Conservation (phyloP, 2,113 vertebrate genomes). For the Serilophus lunatus region DNA sequence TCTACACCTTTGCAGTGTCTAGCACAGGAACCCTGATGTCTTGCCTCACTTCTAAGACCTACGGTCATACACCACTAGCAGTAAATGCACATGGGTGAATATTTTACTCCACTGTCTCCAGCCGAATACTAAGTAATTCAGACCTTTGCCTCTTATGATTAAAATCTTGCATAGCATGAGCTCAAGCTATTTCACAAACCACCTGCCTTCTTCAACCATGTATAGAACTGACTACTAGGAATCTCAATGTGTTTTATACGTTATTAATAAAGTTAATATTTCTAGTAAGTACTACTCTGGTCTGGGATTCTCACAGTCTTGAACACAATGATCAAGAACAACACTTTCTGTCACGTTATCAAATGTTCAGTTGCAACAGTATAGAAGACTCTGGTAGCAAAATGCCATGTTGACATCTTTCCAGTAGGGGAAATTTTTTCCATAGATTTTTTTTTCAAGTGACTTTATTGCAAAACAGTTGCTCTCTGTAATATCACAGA, state of each 20-base stretch:
- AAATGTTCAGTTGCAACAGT: not conserved
- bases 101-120: not conserved
- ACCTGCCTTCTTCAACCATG: not conserved
- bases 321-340: not conserved
- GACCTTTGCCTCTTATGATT: not conserved
- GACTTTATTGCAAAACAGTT: constrained; percentile 52
- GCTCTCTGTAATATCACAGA: constrained; percentile 57
- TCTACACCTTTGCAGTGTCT: not conserved
- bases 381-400: not conserved
- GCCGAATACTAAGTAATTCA: not conserved
- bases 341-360: not conserved
- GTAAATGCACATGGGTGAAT: not conserved
- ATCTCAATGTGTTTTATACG: not conserved
- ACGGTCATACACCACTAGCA: not conserved
- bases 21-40: not conserved
- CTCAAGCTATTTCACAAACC: not conserved
- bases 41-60: not conserved
- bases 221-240: not conserved
- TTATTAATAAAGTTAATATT: constrained; percentile 33
- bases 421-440: not conserved
- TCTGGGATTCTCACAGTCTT: not conserved
- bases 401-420: constrained; percentile 15
- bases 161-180: not conserved
- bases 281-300: not conserved
- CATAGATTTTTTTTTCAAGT: not conserved